phyloP scores from a whole-genome alignment of 2,888 invertebrate genomes.

The Sinopyrophorus schimmeli region DNA sequence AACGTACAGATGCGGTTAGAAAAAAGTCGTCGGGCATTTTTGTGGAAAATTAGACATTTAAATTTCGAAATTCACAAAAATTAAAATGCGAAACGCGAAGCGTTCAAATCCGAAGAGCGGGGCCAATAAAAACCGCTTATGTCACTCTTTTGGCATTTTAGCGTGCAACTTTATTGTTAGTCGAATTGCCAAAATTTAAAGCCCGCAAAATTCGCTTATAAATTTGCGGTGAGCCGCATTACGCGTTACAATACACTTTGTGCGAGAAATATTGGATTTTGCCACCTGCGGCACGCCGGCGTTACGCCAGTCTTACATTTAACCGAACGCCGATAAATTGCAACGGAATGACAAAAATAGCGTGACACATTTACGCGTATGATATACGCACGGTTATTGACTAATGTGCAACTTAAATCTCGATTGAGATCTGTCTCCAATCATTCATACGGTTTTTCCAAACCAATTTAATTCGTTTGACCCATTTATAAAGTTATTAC shows the following conservation, averaged over 20 bases:
- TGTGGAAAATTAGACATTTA: too few relatives aligned
- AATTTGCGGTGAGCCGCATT: slow-evolving; percentile 1
- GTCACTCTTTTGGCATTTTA: slow-evolving; percentile 7
- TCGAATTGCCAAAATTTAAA: slow-evolving; percentile 1
- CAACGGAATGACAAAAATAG: slow-evolving; percentile 11
- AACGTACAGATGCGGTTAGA: too few relatives aligned
- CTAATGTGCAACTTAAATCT: slow-evolving; percentile 11
- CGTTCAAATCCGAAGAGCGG: too few relatives aligned
- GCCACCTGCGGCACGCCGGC: slow-evolving; percentile 11
- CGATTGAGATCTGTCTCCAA: slow-evolving; percentile 9
- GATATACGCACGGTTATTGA: background rate
- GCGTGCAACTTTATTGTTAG: background rate
- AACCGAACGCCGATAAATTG: slow-evolving; percentile 6
- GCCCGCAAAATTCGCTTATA: background rate
- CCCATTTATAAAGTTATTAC: slow-evolving; percentile 12
- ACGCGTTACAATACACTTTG: too few relatives aligned
- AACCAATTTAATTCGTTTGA: slow-evolving; percentile 10
- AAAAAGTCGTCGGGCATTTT: too few relatives aligned
- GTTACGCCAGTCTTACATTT: slow-evolving; percentile 3
- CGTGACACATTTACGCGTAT: background rate
- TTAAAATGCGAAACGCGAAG: too few relatives aligned
- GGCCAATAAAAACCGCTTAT: slow-evolving; percentile 11
- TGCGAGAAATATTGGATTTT: slow-evolving; percentile 1
- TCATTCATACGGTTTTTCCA: slow-evolving; percentile 17
- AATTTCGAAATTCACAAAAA: too few relatives aligned